phyloP scores from a whole-genome alignment of 2,797 vertebrate genomes.

The Typhlichthys subterraneus region DNA sequence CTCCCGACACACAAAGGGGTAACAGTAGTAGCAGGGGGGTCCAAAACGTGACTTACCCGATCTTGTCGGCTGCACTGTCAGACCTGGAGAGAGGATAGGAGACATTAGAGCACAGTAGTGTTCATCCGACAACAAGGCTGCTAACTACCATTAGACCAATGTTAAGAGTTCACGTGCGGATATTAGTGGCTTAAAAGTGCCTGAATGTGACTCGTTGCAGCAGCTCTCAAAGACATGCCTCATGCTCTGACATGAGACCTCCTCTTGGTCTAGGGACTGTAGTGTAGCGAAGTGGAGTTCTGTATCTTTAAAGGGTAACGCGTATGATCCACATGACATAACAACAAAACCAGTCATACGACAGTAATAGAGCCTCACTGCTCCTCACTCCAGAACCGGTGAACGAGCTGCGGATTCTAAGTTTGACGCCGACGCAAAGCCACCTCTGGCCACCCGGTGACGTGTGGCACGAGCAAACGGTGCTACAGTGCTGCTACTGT shows the following conservation, averaged over 20 bases:
- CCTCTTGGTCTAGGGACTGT: neutral
- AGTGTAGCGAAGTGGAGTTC: conserved; percentile 27
- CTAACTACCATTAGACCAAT: too few species aligned
- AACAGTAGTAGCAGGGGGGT: neutral
- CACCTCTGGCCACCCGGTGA: conserved; percentile 12
- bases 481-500: conserved; percentile 16
- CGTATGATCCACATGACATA: conserved; percentile 59
- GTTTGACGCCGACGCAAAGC: conserved; percentile 19
- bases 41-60: conserved; percentile 64
- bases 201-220: neutral
- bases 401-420: neutral
- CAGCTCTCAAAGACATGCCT: conserved; percentile 29
- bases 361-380: conserved; percentile 16
- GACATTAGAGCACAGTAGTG: neutral
- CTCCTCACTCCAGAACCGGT: neutral
- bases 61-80: conserved; percentile 80
- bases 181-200: neutral
- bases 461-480: conserved; percentile 28
- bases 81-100: conserved; percentile 59
- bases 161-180: neutral
- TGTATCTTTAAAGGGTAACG: conserved; percentile 33
- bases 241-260: conserved; percentile 23
- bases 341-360: conserved; percentile 21
- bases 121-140: conserved; percentile 13
- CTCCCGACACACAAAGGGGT: neutral